Conservation (phyloP, 1,140 invertebrate species). For the Daktulosphaira vitifoliae region DNA sequence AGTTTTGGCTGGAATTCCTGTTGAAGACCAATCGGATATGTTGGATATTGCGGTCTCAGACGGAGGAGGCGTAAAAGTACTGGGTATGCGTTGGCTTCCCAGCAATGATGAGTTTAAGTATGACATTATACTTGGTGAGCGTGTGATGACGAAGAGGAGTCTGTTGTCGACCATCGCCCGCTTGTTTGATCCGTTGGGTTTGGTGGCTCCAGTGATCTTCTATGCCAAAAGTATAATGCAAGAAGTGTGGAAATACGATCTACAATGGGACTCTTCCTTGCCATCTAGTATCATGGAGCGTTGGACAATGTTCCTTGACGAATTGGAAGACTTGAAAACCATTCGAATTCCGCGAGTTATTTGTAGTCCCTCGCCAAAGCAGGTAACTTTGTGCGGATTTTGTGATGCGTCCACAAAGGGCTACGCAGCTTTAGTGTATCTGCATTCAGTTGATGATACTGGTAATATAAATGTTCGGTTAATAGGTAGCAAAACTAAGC, state of each 20-base stretch:
- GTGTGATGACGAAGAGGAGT: no score
- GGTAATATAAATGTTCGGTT: constrained; percentile 35
- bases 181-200: no score
- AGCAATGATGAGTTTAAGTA: no score
- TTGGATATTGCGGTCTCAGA: no score
- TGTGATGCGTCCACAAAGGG: constrained; percentile 41
- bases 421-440: constrained; percentile 40
- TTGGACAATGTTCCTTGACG: neutral
- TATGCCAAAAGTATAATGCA: neutral
- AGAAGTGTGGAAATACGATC: neutral
- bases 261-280: neutral
- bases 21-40: no score
- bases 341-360: neutral
- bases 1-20: no score
- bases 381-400: constrained; percentile 35
- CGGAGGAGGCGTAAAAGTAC: no score
- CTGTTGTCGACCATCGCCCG: no score
- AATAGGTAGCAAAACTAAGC: constrained; percentile 41
- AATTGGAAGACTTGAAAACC: neutral
- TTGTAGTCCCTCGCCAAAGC: neutral
- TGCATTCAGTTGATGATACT: constrained; percentile 18
- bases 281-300: neutral
- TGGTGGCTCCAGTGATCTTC: neutral
- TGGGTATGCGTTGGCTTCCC: no score
- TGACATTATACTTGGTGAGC: no score